These are phyloP conservation scores for Andrena haemorrhoa DNA, from an alignment of 2,888 invertebrate species.

Conservation along the genomic window DNA sequence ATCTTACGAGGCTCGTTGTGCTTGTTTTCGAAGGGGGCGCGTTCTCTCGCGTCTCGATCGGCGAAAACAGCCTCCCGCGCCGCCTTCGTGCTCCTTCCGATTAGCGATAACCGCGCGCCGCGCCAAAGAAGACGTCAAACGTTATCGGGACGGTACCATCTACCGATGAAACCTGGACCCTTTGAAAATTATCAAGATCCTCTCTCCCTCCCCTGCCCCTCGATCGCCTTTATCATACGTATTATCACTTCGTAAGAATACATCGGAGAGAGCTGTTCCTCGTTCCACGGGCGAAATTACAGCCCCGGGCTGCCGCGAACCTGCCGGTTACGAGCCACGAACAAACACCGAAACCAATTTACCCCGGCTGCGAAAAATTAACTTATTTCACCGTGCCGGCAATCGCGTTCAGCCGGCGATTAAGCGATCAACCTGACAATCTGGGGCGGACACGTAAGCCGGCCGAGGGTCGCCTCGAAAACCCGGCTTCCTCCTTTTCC, in stretches of 20 bases:
- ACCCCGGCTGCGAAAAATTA: constrained; percentile 56
- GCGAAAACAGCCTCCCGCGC: constrained; percentile 16
- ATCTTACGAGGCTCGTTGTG: constrained; percentile 48
- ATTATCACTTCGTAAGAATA: constrained; percentile 42
- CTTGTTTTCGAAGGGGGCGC: constrained; percentile 40
- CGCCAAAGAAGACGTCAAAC: constrained; percentile 41
- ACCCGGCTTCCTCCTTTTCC: constrained; percentile 35
- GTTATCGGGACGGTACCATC: constrained; percentile 26
- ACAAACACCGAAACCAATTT: constrained; percentile 60
- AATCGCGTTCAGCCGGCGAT: constrained; percentile 57
- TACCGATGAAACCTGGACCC: neutral
- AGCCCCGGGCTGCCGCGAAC: constrained; percentile 28
- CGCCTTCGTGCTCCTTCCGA: neutral
- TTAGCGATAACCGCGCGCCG: constrained; percentile 18
- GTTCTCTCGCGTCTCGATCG: constrained; percentile 17
- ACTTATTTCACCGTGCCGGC: constrained; percentile 53
- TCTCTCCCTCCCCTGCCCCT: neutral
- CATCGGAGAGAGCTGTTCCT: constrained; percentile 11
- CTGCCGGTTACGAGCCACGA: constrained; percentile 34
- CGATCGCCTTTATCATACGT: constrained; percentile 31
- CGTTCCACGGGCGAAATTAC: constrained; percentile 41
- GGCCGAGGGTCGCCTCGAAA: constrained; percentile 45
- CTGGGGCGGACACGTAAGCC: constrained; percentile 47
- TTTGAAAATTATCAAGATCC: constrained; percentile 48
- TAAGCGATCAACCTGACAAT: constrained; percentile 70